A percentile compares a stretch with the other conserved stretches of the same genome.
Conservation (phyloP, 2,888 invertebrate species). For the Lepetodrilus schrolli region DNA sequence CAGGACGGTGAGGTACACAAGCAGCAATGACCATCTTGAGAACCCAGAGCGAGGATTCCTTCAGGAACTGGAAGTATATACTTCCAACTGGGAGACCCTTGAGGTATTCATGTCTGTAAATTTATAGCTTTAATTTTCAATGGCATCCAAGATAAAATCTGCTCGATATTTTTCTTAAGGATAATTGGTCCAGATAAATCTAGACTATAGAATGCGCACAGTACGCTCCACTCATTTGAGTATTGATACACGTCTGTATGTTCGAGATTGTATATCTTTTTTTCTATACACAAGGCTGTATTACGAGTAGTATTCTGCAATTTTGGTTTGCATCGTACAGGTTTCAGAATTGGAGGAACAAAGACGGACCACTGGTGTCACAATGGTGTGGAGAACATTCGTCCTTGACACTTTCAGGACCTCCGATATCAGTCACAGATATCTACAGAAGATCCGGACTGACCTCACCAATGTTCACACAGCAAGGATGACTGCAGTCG, state of each 20-base stretch:
- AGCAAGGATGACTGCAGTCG: constrained; percentile 34
- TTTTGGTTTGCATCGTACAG: neutral
- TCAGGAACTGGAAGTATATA: neutral
- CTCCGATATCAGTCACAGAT: constrained; percentile 29
- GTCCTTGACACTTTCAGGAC: constrained; percentile 35
- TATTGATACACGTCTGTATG: neutral
- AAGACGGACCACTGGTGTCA: constrained; percentile 27
- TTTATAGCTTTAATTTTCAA: too few relatives aligned
- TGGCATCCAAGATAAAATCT: too few relatives aligned
- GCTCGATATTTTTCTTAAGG: too few relatives aligned
- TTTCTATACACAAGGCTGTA: too few relatives aligned
- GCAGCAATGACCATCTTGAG: constrained; percentile 33
- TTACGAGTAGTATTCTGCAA: neutral
- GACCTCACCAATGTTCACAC: constrained; percentile 31
- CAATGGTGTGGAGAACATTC: constrained; percentile 37
- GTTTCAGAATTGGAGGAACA: neutral
- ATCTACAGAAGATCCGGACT: constrained; percentile 31
- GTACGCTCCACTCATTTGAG: neutral
- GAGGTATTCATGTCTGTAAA: too few relatives aligned
- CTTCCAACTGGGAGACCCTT: neutral
- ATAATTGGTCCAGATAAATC: too few relatives aligned
- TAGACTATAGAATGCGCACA: too few relatives aligned
- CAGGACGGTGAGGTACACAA: constrained; percentile 29
- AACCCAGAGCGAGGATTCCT: constrained; percentile 40
- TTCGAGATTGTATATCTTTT: too few relatives aligned